These are phyloP conservation scores for Graptemys geographica DNA, from an alignment of 2,797 vertebrate genomes.

Conservation along the genomic window DNA sequence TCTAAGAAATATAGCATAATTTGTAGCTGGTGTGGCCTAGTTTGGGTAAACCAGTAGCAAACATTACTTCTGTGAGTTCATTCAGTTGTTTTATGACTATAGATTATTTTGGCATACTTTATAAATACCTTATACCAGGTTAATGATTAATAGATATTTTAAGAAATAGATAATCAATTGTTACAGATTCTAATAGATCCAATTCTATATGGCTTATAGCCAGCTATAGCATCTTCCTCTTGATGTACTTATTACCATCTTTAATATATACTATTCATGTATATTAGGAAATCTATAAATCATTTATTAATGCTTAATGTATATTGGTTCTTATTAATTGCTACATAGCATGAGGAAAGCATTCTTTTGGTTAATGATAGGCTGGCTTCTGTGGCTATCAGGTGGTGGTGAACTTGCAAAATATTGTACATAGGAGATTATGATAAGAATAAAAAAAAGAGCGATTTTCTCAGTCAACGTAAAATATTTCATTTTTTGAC, in stretches of 20 bases:
- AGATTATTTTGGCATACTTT: neutral
- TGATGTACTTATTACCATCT: slow-evolving; percentile 42
- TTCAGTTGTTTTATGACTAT: neutral
- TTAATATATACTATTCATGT: neutral
- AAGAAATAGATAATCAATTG: slow-evolving; percentile 22
- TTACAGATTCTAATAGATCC: neutral
- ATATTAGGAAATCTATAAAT: slow-evolving; percentile 42
- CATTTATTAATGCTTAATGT: slow-evolving; percentile 10
- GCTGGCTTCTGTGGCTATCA: neutral
- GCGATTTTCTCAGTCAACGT: slow-evolving; percentile 20
- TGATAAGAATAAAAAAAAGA: neutral
- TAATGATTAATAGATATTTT: slow-evolving; percentile 16
- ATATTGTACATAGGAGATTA: neutral
- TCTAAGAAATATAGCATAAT: too few relatives aligned
- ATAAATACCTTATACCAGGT: slow-evolving; percentile 38
- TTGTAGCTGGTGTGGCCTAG: neutral
- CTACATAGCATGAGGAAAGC: neutral
- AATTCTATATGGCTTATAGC: neutral
- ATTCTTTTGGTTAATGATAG: rapidly evolving
- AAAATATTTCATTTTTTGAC: slow-evolving; percentile 6
- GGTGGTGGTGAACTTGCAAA: neutral
- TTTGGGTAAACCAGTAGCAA: neutral
- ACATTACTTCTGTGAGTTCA: neutral
- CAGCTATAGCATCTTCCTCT: slow-evolving; percentile 41
- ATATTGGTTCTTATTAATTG: neutral